Base-by-base conservation (phyloP, 2,888 invertebrate species). In the Scaptomyza caliginosa region DNA sequence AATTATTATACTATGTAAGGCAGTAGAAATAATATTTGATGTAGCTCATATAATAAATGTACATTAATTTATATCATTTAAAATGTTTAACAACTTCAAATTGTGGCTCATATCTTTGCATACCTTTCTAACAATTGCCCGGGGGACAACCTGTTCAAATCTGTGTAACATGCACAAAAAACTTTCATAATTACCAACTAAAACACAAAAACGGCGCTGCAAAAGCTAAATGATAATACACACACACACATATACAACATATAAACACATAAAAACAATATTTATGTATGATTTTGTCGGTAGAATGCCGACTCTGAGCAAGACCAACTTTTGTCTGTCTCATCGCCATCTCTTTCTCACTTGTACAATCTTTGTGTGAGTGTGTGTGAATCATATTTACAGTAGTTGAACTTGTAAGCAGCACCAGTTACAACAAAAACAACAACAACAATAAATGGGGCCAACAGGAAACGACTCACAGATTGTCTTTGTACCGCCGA, bases 261-360 rank as follows among this genome's bases (percentile, higher is more conserved):
- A 50, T 43, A 52, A 48, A 67, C 17, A 28, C 63, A 67, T 51
- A 67, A 63, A 64, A 60, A 72, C 77, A 73, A 76, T 79, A 78
- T 82, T 78, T 79, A 74, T 70, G 70, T 78, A 79, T 62, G 66
- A 70, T 76, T 82, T 76, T 73, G 76, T 69, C 72, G 57, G 75
- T 43, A 39, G 43, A 65, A 55, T 54, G 49, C 58, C 36, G 52
- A 63, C 68, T 50, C 50, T 39, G 59, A 42, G 68, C 58, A 60
- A 69, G 78, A 74, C 74, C 43, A 79, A 79, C 83, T 79, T 82
- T 82, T 74, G 46, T 50, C 50, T 64, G 46, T 54, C 51, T 11
- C 40, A 21, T 21, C 5, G 3, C 17, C 8, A n/a, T 46, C 46
- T 21, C 32, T 45, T 8, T 45, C 28, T 19, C 11, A n/a, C 28